Evolutionary conservation across 2,888 invertebrate species (phyloP).

Genomic region (Andricus curvator): DNA sequence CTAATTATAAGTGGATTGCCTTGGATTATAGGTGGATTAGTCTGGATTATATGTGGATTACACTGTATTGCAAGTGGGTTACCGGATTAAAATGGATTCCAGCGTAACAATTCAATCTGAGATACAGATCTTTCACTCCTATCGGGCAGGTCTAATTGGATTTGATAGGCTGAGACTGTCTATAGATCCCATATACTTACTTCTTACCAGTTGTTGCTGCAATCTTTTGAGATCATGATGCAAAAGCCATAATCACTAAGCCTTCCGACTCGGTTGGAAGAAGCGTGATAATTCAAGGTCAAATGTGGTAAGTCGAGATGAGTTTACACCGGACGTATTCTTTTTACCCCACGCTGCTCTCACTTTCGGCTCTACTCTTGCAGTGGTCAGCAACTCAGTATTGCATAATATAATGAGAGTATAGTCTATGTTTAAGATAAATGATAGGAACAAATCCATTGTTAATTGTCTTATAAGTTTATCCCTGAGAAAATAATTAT

Average conservation of each 20-base stretch:
- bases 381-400: background rate
- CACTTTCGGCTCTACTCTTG: slow-evolving; percentile 23
- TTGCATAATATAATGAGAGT: slow-evolving; percentile 13
- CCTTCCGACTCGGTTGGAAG: slow-evolving; percentile 33
- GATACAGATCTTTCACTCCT: too few relatives aligned
- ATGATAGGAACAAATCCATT: background rate
- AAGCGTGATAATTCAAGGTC: slow-evolving; percentile 44
- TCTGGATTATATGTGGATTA: too few relatives aligned
- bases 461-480: background rate
- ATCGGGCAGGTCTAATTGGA: slow-evolving; percentile 29
- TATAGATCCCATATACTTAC: slow-evolving; percentile 8
- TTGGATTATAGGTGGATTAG: too few relatives aligned
- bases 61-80: too few relatives aligned
- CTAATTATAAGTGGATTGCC: too few relatives aligned
- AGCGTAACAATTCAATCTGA: background rate
- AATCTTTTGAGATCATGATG: slow-evolving; percentile 40
- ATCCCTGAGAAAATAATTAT: background rate
- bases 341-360: slow-evolving; percentile 16
- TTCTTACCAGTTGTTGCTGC: slow-evolving; percentile 31
- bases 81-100: too few relatives aligned
- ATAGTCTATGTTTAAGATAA: background rate
- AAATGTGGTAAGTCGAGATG: slow-evolving; percentile 40
- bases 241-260: slow-evolving; percentile 37
- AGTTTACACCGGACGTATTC: slow-evolving; percentile 38
- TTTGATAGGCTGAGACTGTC: slow-evolving; percentile 18